Percentiles rank a stretch among this genome's conserved stretches.
Evolutionary conservation across 1,140 invertebrate genomes (phyloP).

Genomic region (Rhynchophorus ferrugineus): DNA sequence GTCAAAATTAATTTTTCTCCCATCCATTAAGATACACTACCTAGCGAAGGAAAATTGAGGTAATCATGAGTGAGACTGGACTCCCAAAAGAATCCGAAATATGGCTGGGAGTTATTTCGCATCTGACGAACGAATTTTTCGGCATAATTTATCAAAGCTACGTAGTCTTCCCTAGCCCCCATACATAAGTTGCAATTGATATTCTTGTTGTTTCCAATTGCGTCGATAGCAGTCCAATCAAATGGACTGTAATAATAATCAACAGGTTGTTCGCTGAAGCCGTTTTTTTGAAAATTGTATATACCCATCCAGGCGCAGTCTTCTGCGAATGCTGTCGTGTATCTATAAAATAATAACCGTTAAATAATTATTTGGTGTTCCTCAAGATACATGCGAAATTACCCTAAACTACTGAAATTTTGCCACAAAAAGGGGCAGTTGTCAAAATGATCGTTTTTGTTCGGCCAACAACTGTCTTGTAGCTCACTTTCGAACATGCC

Average conservation of each 20-base stretch:
- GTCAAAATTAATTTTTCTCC: not conserved
- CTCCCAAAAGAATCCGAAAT: slow-evolving; percentile 75
- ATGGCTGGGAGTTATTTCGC: slow-evolving; percentile 40
- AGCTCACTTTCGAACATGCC: slow-evolving; percentile 57
- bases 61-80: slow-evolving; percentile 71
- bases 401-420: slow-evolving; percentile 50
- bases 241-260: slow-evolving; percentile 78
- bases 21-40: no score
- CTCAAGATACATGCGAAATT: not conserved
- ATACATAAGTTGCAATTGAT: slow-evolving; percentile 56
- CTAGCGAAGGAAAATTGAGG: slow-evolving; percentile 58
- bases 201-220: slow-evolving; percentile 50
- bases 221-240: slow-evolving; percentile 53
- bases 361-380: not conserved
- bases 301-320: slow-evolving; percentile 66
- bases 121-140: slow-evolving; percentile 52
- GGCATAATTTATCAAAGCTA: slow-evolving; percentile 52
- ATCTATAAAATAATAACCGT: slow-evolving; percentile 43
- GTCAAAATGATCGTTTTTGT: slow-evolving; percentile 47
- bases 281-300: slow-evolving; percentile 73
- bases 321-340: slow-evolving; percentile 72
- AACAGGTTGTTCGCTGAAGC: slow-evolving; percentile 69
- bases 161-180: slow-evolving; percentile 51
- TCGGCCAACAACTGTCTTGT: slow-evolving; percentile 51
- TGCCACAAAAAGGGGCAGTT: slow-evolving; percentile 76